Conservation (phyloP, 2,888 invertebrate species). For the Calliscelio sp. region DNA sequence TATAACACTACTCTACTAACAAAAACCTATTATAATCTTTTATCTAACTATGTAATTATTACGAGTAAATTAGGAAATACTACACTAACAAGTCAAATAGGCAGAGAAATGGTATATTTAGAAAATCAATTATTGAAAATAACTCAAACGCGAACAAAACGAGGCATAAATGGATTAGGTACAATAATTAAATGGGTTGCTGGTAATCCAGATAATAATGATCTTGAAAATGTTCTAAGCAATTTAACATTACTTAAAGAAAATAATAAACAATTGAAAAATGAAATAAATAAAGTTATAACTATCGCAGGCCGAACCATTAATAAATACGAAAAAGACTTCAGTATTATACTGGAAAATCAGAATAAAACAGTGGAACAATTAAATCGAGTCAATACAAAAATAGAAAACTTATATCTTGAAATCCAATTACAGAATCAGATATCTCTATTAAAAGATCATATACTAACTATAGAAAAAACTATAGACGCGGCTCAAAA, state of each 20-base stretch:
- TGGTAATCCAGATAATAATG: not conserved
- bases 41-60: conserved; percentile 5
- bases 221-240: conserved; percentile 20
- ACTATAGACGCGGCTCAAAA: not conserved
- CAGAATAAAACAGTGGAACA: conserved; percentile 25
- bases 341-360: not conserved
- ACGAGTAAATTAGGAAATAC: not conserved
- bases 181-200: conserved; percentile 6
- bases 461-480: conserved; percentile 13
- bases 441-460: conserved; percentile 17
- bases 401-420: conserved; percentile 25
- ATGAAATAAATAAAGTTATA: conserved; percentile 14
- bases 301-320: conserved; percentile 19
- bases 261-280: not conserved
- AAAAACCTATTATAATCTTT: conserved; percentile 6
- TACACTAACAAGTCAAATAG: conserved; percentile 3
- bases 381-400: not conserved
- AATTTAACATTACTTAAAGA: conserved; percentile 2
- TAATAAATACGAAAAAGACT: conserved; percentile 11
- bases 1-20: conserved; percentile 12
- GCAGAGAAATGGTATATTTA: conserved; percentile 4
- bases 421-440: conserved; percentile 19
- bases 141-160: conserved; percentile 1
- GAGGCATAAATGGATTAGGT: conserved; percentile 5
- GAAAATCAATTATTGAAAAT: conserved; percentile 3